phyloP scores from a whole-genome alignment of 2,797 vertebrate genomes.

The Mormyrus proboscirostris region DNA sequence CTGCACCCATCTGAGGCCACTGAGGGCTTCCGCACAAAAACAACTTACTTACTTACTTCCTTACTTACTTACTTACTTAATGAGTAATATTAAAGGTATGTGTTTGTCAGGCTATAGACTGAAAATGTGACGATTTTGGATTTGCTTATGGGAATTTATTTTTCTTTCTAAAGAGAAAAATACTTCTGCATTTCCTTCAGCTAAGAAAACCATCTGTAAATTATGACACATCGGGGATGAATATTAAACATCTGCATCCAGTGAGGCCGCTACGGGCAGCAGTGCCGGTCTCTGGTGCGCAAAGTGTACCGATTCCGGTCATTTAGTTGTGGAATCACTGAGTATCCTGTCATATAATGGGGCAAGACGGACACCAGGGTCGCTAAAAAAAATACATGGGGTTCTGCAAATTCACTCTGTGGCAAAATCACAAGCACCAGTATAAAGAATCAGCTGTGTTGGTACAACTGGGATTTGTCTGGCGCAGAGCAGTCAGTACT shows the following conservation, averaged over 20 bases:
- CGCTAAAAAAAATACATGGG: neutral
- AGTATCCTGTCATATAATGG: neutral
- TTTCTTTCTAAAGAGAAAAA: neutral
- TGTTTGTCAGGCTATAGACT: neutral
- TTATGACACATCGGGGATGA: neutral
- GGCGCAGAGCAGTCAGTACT: neutral
- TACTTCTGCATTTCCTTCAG: neutral
- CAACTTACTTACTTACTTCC: neutral
- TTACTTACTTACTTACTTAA: neutral
- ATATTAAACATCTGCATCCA: neutral
- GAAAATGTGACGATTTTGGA: neutral
- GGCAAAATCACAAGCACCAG: neutral
- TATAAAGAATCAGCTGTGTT: neutral
- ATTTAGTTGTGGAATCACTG: neutral
- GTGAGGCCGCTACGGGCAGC: neutral
- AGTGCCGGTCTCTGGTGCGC: neutral
- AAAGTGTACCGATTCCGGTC: neutral
- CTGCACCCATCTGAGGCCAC: neutral
- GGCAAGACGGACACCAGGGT: neutral
- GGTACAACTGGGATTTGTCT: neutral
- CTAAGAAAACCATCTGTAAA: neutral
- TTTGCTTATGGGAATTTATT: neutral
- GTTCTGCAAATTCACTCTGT: neutral
- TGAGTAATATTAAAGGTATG: neutral
- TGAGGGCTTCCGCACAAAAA: neutral